These are phyloP conservation scores for Brachionus manjavacas DNA, from an alignment of 1,140 invertebrate genomes.

Conservation along the genomic window DNA sequence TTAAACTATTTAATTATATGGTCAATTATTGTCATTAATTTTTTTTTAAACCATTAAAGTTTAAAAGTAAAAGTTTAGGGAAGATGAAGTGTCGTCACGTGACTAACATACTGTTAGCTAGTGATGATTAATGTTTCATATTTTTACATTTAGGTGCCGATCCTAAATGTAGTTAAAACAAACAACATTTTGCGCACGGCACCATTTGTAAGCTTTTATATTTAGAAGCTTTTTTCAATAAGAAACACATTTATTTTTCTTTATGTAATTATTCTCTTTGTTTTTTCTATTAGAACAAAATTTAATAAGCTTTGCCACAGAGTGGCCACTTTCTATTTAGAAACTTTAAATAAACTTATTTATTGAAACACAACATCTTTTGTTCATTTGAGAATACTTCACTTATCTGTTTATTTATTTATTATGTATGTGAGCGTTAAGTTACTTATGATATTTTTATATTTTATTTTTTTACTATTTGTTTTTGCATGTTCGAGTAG, in stretches of 20 bases:
- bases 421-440: no score
- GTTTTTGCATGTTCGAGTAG: no score
- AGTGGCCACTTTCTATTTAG: constrained; percentile 1
- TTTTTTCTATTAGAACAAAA: not conserved
- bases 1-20: no score
- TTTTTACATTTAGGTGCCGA: not conserved
- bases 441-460: no score
- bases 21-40: no score
- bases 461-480: no score
- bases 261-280: not conserved
- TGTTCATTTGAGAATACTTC: not conserved
- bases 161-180: not conserved
- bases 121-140: not conserved
- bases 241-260: not conserved
- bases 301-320: not conserved
- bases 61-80: no score
- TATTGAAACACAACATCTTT: not conserved
- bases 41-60: no score
- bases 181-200: not conserved
- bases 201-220: not conserved
- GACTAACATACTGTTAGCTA: not conserved
- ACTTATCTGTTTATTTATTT: no score
- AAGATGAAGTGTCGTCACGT: constrained; percentile 9
- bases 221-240: not conserved
- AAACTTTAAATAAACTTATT: not conserved